A percentile compares a stretch with the other conserved stretches of the same genome.
These are phyloP conservation scores for Pantherophis guttatus DNA, from an alignment of 2,113 vertebrate genomes.

Conservation along the genomic window DNA sequence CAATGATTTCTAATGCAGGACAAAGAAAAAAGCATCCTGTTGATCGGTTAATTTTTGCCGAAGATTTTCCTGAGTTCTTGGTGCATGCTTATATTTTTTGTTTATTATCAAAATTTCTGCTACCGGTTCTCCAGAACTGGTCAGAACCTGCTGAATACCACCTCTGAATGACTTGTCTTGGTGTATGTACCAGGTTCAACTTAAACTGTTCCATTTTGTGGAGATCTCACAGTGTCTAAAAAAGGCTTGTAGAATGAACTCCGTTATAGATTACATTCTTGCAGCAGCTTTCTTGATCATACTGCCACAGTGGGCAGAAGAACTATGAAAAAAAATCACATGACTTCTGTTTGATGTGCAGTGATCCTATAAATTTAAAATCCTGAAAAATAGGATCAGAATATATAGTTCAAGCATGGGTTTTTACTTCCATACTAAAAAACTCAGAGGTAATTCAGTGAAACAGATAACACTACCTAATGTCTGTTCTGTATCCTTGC, in stretches of 20 bases:
- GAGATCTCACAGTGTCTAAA: neutral
- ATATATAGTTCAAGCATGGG: neutral
- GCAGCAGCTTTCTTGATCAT: neutral
- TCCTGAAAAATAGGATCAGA: neutral
- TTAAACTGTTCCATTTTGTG: neutral
- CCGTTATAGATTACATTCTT: neutral
- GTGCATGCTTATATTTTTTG: neutral
- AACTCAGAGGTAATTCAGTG: neutral
- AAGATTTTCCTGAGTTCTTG: neutral
- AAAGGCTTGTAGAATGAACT: neutral
- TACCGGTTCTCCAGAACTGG: too few relatives aligned
- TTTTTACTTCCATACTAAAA: neutral
- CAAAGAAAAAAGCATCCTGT: neutral
- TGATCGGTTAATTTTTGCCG: neutral
- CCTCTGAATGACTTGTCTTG: neutral
- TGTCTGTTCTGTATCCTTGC: neutral
- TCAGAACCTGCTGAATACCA: too few relatives aligned
- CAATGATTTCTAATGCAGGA: neutral
- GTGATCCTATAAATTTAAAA: neutral
- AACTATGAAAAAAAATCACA: neutral
- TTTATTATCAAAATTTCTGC: neutral
- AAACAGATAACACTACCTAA: rapidly evolving
- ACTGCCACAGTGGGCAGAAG: neutral
- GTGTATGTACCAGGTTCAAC: neutral
- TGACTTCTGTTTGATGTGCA: neutral